phyloP scores from a whole-genome alignment of 2,797 vertebrate genomes.

The Scleropages formosus region DNA sequence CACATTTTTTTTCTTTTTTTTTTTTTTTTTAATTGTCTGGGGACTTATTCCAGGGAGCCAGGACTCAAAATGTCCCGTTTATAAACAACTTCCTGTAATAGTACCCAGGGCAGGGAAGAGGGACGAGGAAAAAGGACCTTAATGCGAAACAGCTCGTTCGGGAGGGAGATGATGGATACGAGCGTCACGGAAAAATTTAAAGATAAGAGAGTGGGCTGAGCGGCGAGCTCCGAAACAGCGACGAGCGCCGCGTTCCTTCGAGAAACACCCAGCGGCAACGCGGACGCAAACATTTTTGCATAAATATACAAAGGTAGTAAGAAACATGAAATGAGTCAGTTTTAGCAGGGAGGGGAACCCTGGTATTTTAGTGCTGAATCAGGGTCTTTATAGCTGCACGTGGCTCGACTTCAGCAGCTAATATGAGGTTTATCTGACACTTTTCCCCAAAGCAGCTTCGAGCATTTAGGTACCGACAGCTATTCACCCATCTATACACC shows the following conservation, averaged over 20 bases:
- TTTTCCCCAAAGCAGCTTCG: too few relatives aligned
- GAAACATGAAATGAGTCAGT: too few relatives aligned
- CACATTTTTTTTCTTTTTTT: too few relatives aligned
- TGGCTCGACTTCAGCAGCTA: too few relatives aligned
- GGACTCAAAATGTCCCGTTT: constrained; percentile 19
- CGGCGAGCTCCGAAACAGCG: not conserved
- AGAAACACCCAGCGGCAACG: too few relatives aligned
- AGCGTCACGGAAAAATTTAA: constrained; percentile 21
- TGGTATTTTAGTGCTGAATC: too few relatives aligned
- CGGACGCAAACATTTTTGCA: not conserved
- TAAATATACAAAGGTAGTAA: not conserved
- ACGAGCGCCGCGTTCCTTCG: too few relatives aligned
- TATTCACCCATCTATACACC: too few relatives aligned
- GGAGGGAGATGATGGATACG: constrained; percentile 19
- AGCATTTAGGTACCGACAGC: too few relatives aligned
- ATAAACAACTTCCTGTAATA: constrained; percentile 25
- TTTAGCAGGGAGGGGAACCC: too few relatives aligned
- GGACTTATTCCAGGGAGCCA: constrained; percentile 5
- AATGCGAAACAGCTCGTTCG: constrained; percentile 19
- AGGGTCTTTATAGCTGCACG: too few relatives aligned
- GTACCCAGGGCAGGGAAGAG: not conserved
- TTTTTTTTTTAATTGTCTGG: constrained; percentile 9
- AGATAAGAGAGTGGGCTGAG: not conserved
- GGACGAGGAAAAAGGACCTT: not conserved
- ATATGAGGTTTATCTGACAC: too few relatives aligned